Percentiles rank a stretch among this genome's conserved stretches.
Evolutionary conservation across 1,140 invertebrate genomes (phyloP).

Genomic region (Ceratitis capitata): DNA sequence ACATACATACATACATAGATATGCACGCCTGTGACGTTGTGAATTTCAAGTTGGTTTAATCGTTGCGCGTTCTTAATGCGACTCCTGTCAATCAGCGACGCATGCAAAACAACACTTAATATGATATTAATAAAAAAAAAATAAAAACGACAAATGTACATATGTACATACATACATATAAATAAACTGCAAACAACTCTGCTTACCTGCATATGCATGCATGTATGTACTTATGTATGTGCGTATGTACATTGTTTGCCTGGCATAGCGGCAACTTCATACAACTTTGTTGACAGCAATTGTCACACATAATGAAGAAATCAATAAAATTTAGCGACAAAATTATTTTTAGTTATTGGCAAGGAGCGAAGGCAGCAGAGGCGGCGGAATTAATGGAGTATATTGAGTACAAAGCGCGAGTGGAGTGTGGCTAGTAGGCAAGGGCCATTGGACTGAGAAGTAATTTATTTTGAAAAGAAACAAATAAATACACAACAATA

Average conservation of each 20-base stretch:
- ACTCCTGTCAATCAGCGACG: slow-evolving; percentile 34
- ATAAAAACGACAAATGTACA: not conserved
- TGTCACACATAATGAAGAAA: slow-evolving; percentile 34
- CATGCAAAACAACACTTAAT: slow-evolving; percentile 36
- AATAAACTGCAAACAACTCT: not conserved
- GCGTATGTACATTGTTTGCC: not conserved
- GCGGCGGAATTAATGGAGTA: too few species aligned
- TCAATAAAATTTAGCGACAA: slow-evolving; percentile 21
- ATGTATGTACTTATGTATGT: not conserved
- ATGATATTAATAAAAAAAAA: slow-evolving; percentile 15
- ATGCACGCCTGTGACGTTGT: not conserved
- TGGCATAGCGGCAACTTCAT: not conserved
- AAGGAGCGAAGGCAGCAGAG: too few species aligned
- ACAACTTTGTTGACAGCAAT: slow-evolving; percentile 33
- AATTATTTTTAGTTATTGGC: too few species aligned
- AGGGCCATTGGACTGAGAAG: too few species aligned
- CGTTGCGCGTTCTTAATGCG: not conserved
- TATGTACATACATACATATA: not conserved
- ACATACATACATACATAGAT: not conserved
- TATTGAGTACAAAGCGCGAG: too few species aligned
- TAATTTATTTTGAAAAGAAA: too few species aligned
- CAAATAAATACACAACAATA: too few species aligned
- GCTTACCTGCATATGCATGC: too few species aligned
- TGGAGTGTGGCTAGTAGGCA: too few species aligned
- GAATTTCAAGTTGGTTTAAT: not conserved